phyloP scores from a whole-genome alignment of 2,113 vertebrate species.

The Labrus mixtus region DNA sequence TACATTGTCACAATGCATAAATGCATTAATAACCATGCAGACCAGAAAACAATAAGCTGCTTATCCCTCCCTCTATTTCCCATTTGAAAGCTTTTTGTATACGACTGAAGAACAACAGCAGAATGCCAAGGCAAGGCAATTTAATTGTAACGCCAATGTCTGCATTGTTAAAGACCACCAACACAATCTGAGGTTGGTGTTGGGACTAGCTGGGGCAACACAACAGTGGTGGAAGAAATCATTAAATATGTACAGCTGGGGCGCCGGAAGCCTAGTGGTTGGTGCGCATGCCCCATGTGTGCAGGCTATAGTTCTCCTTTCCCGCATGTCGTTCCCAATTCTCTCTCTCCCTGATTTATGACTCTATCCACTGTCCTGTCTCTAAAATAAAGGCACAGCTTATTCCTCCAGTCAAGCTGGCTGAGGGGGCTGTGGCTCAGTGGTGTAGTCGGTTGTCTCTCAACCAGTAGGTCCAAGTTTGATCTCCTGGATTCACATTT shows the following conservation, averaged over 20 bases:
- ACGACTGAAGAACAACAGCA: not conserved
- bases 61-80: not conserved
- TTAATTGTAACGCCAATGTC: not conserved
- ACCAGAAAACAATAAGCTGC: conserved; percentile 3
- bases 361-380: too few relatives aligned
- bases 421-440: too few relatives aligned
- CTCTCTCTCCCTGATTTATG: too few relatives aligned
- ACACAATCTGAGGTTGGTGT: not conserved
- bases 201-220: not conserved
- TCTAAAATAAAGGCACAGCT: too few relatives aligned
- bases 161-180: not conserved
- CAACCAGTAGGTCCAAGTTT: too few relatives aligned
- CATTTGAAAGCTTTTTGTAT: too few relatives aligned
- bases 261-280: too few relatives aligned
- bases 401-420: not conserved
- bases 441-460: too few relatives aligned
- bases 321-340: too few relatives aligned
- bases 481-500: too few relatives aligned
- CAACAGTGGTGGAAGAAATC: conserved; percentile 3
- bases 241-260: conserved; percentile 16
- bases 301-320: too few relatives aligned
- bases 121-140: not conserved
- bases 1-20: not conserved
- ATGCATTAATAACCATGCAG: not conserved
- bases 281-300: too few relatives aligned